phyloP scores from a whole-genome alignment of 2,113 vertebrate species.

The Silurus asotus region DNA sequence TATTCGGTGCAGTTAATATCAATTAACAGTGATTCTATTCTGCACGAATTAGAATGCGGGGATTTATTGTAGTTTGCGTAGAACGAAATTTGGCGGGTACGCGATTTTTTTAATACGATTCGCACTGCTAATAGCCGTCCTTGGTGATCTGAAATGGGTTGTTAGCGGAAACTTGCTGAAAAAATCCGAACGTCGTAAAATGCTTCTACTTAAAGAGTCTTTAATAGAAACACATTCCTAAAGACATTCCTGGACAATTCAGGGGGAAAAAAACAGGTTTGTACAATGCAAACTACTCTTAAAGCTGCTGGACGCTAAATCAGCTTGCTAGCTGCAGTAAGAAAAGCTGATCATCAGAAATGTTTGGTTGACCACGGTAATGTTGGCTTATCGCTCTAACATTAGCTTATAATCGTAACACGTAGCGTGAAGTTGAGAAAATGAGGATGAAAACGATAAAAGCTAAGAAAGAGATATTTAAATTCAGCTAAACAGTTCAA shows the following conservation, averaged over 20 bases:
- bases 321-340: neutral
- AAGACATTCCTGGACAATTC: neutral
- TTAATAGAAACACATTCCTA: neutral
- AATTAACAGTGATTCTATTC: neutral
- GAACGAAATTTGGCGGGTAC: neutral
- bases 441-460: neutral
- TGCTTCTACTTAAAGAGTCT: neutral
- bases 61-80: neutral
- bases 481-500: neutral
- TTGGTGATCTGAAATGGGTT: neutral
- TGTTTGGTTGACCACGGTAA: neutral
- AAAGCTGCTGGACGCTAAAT: neutral
- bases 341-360: neutral
- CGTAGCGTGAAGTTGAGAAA: neutral
- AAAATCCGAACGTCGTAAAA: neutral
- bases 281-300: neutral
- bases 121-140: neutral
- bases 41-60: neutral
- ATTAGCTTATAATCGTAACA: too few species aligned
- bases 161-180: neutral
- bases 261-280: neutral
- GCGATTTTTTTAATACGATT: too few species aligned
- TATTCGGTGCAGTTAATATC: neutral
- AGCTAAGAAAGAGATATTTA: neutral
- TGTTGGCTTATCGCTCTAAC: too few species aligned